phyloP scores from a whole-genome alignment of 2,888 invertebrate genomes.

The Campopleginae sp. region DNA sequence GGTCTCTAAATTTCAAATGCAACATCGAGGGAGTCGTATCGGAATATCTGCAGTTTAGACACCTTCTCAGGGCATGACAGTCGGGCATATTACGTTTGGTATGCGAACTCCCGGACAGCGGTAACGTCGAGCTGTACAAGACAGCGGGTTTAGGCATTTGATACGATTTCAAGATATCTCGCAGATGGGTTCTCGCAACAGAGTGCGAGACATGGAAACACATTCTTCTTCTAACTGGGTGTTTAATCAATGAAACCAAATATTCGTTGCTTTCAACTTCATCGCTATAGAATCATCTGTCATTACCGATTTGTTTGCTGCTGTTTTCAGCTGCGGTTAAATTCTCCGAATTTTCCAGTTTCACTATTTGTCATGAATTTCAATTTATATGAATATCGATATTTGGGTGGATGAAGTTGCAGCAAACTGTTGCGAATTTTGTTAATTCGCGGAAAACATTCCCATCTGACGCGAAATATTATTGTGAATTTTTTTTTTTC shows the following conservation, averaged over 20 bases:
- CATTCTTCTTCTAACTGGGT: background rate
- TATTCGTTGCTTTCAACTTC: background rate
- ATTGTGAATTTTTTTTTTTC: no score
- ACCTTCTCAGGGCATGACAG: slow-evolving; percentile 14
- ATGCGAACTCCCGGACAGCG: slow-evolving; percentile 5
- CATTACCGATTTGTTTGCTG: background rate
- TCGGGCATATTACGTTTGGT: slow-evolving; percentile 8
- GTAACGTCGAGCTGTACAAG: background rate
- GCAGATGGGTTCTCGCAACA: background rate
- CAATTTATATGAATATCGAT: no score
- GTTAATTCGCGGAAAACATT: no score
- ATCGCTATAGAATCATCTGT: background rate
- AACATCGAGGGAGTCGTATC: background rate
- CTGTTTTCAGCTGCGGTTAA: no score
- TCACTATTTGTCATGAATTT: no score
- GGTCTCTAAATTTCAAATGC: background rate
- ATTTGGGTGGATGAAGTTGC: no score
- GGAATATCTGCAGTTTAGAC: slow-evolving; percentile 32
- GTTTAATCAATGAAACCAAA: background rate
- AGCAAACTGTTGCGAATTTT: no score
- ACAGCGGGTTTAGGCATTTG: slow-evolving; percentile 16
- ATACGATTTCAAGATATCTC: slow-evolving; percentile 12
- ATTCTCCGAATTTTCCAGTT: no score
- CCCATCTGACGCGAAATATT: no score
- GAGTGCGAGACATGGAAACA: slow-evolving; percentile 8